Percentiles rank a stretch among this genome's conserved stretches.
Evolutionary conservation across 2,888 invertebrate species (phyloP).

Genomic region (Microctonus hyperodae): DNA sequence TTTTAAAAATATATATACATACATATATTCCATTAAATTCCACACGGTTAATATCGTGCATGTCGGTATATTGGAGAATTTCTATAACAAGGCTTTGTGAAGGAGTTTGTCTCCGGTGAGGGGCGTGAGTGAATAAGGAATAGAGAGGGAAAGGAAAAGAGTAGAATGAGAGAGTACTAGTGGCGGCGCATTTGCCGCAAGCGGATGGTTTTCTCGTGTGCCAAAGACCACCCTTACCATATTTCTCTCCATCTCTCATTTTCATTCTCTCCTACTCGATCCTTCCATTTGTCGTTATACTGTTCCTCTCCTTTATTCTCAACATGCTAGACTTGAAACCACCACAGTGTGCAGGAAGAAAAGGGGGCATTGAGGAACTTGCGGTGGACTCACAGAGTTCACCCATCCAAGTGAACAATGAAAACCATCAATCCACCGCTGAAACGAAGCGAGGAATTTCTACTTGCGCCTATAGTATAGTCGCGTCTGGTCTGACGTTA

Average conservation of each 20-base stretch:
- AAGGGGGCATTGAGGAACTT: slow-evolving; percentile 24
- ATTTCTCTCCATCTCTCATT: slow-evolving; percentile 11
- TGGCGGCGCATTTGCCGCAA: slow-evolving; percentile 23
- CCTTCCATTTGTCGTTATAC: no score
- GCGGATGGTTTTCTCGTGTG: slow-evolving; percentile 4
- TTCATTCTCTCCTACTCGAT: neutral
- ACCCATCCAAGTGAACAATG: slow-evolving; percentile 50
- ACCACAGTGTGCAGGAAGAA: neutral
- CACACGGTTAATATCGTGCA: neutral
- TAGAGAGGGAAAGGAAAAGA: no score
- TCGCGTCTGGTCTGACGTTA: slow-evolving; percentile 11
- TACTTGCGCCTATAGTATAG: slow-evolving; percentile 26
- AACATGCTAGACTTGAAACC: slow-evolving; percentile 9
- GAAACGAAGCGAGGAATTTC: slow-evolving; percentile 44
- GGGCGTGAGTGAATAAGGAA: no score
- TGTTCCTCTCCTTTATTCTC: slow-evolving; percentile 13
- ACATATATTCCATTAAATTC: neutral
- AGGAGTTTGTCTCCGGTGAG: neutral
- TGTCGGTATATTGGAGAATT: slow-evolving; percentile 1
- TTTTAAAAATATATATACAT: neutral
- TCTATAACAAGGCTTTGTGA: slow-evolving; percentile 22
- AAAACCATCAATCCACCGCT: slow-evolving; percentile 52
- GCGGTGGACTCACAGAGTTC: slow-evolving; percentile 43
- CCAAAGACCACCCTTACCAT: slow-evolving; percentile 24
- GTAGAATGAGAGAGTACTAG: slow-evolving; percentile 15